Evolutionary conservation across 2,888 invertebrate species (phyloP).

Genomic region (Leucophenga montana): DNA sequence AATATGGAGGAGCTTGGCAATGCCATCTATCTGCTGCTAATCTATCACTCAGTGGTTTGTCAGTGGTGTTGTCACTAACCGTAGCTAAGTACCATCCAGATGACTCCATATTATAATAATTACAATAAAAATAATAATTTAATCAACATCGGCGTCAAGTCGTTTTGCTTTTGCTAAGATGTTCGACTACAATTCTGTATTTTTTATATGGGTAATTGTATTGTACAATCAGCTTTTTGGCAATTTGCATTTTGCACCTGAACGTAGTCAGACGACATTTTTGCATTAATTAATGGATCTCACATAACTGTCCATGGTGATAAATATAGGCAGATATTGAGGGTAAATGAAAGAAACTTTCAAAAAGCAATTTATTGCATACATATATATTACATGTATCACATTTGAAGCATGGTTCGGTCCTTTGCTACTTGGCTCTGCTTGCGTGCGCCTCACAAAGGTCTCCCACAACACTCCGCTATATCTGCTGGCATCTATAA

Average conservation of each 20-base stretch:
- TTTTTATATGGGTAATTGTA: not conserved
- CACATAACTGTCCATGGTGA: not conserved
- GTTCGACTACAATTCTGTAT: not conserved
- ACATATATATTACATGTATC: not conserved
- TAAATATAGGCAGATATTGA: not conserved
- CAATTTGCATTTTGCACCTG: constrained; percentile 19
- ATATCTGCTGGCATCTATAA: not conserved
- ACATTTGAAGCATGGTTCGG: not conserved
- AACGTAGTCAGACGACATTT: constrained; percentile 23
- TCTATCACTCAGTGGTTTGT: too few relatives aligned
- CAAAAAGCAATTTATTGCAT: not conserved
- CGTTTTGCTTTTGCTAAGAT: too few relatives aligned
- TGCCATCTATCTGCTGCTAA: too few relatives aligned
- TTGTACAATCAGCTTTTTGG: constrained; percentile 1
- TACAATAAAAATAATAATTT: too few relatives aligned
- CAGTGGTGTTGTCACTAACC: too few relatives aligned
- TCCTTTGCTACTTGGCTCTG: not conserved
- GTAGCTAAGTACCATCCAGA: too few relatives aligned
- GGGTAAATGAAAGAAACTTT: not conserved
- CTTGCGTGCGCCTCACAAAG: not conserved
- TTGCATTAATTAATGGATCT: constrained; percentile 22
- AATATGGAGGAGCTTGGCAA: too few relatives aligned
- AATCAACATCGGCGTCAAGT: too few relatives aligned
- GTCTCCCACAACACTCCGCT: not conserved
- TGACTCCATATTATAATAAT: too few relatives aligned